phyloP scores from a whole-genome alignment of 2,797 vertebrate genomes.

The Lates japonicus region DNA sequence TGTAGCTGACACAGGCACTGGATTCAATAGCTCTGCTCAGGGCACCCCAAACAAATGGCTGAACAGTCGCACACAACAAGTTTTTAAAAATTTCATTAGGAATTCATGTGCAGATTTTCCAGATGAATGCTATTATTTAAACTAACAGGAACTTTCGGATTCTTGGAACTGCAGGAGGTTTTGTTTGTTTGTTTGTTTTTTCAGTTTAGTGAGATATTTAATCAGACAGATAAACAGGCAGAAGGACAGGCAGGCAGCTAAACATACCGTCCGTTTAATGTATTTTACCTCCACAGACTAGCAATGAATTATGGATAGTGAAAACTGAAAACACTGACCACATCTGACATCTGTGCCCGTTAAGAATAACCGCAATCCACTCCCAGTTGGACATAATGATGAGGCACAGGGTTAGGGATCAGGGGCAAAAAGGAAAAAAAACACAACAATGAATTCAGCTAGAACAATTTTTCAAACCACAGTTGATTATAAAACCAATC shows the following conservation, averaged over 20 bases:
- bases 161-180: slow-evolving; percentile 2
- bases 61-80: slow-evolving; percentile 29
- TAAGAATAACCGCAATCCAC: slow-evolving; percentile 28
- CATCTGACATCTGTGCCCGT: background rate
- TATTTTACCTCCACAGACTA: slow-evolving; percentile 1
- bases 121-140: slow-evolving; percentile 17
- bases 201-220: background rate
- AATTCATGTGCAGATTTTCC: slow-evolving; percentile 36
- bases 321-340: slow-evolving; percentile 28
- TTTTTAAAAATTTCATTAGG: slow-evolving; percentile 24
- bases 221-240: background rate
- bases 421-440: background rate
- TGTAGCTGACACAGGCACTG: slow-evolving; percentile 59
- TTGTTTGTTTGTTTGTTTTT: background rate
- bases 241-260: background rate
- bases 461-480: slow-evolving; percentile 25
- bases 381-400: slow-evolving; percentile 32
- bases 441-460: slow-evolving; percentile 8
- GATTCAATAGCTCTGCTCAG: slow-evolving; percentile 65
- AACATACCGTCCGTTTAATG: background rate
- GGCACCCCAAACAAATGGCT: slow-evolving; percentile 68
- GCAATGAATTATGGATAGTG: slow-evolving; percentile 12
- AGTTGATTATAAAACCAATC: slow-evolving; percentile 1
- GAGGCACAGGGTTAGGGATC: slow-evolving; percentile 12
- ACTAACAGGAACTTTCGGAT: background rate